These are phyloP conservation scores for Dyspetes luteomarginatus DNA, from an alignment of 2,888 invertebrate genomes.

Conservation along the genomic window DNA sequence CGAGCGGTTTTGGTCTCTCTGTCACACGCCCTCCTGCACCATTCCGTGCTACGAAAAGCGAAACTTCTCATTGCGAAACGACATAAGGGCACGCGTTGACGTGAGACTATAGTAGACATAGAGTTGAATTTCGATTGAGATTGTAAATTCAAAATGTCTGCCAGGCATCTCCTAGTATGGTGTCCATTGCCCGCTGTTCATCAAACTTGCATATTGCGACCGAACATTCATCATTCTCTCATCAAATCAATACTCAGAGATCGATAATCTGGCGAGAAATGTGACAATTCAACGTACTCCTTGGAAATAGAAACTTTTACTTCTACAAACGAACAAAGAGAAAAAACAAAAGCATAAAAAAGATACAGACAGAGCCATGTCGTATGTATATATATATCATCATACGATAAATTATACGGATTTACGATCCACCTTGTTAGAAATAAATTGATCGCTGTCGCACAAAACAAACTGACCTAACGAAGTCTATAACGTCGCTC, in stretches of 20 bases:
- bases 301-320: neutral
- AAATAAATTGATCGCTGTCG: neutral
- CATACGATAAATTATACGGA: neutral
- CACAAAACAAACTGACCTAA: neutral
- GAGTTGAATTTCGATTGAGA: neutral
- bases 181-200: neutral
- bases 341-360: neutral
- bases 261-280: neutral
- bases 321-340: neutral
- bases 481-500: too few species aligned
- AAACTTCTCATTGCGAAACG: constrained; percentile 32
- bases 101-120: too few species aligned
- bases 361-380: neutral
- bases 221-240: neutral
- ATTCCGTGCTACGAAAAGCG: neutral
- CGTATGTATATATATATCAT: too few species aligned
- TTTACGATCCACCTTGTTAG: neutral
- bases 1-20: neutral
- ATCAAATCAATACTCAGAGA: too few species aligned
- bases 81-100: neutral
- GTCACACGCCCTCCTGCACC: neutral
- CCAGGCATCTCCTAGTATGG: neutral
- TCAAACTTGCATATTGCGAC: too few species aligned
- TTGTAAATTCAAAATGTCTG: neutral
- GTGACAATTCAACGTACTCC: neutral